phyloP scores from a whole-genome alignment of 2,888 invertebrate species.

The Cataglyphis rosenhaueri region DNA sequence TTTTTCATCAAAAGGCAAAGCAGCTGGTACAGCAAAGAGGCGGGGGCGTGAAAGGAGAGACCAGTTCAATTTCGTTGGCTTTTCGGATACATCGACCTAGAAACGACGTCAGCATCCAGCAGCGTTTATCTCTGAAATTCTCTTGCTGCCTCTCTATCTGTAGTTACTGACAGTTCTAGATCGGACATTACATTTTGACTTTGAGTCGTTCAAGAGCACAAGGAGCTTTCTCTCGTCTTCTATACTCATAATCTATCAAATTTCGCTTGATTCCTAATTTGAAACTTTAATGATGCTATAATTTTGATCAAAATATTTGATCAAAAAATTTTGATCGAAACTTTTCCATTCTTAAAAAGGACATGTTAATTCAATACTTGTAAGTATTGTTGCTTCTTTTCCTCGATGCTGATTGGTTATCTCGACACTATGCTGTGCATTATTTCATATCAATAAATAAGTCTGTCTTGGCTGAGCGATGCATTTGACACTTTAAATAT shows the following conservation, averaged over 20 bases:
- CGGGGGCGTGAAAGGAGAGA: constrained; percentile 24
- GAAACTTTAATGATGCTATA: background rate
- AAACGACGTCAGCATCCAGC: constrained; percentile 70
- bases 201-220: constrained; percentile 51
- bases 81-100: constrained; percentile 71
- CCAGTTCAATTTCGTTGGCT: constrained; percentile 73
- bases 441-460: too few relatives aligned
- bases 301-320: background rate
- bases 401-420: too few relatives aligned
- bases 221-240: background rate
- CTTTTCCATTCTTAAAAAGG: too few relatives aligned
- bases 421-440: too few relatives aligned
- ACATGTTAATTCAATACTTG: too few relatives aligned
- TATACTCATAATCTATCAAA: constrained; percentile 12
- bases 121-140: constrained; percentile 71
- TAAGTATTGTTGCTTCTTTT: too few relatives aligned
- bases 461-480: too few relatives aligned
- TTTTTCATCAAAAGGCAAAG: constrained; percentile 70
- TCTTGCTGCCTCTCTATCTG: constrained; percentile 59
- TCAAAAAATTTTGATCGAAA: background rate
- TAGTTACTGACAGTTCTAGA: constrained; percentile 72
- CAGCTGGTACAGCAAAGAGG: constrained; percentile 44
- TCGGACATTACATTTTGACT: constrained; percentile 59
- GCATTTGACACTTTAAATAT: too few relatives aligned
- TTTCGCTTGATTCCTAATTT: constrained; percentile 39